phyloP scores from a whole-genome alignment of 2,888 invertebrate genomes.

The Cryptus armator region DNA sequence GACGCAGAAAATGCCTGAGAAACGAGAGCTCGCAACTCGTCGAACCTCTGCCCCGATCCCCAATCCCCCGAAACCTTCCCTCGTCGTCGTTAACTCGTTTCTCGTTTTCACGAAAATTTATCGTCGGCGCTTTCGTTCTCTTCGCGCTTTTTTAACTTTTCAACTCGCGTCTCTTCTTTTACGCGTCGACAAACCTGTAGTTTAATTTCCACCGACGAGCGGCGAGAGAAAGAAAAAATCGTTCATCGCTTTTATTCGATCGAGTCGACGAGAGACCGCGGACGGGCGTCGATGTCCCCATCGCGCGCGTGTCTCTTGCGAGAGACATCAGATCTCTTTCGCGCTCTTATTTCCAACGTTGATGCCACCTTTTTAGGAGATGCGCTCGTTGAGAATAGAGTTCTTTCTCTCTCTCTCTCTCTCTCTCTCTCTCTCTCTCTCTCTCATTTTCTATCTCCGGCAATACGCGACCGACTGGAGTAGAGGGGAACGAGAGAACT shows the following conservation, averaged over 20 bases:
- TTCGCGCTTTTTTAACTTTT: background rate
- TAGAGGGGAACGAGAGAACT: background rate
- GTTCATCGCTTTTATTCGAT: background rate
- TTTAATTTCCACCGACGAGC: background rate
- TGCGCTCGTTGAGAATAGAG: slow-evolving; percentile 81
- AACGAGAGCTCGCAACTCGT: slow-evolving; percentile 18
- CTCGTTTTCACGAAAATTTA: slow-evolving; percentile 51
- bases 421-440: too few species aligned
- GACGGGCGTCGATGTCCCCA: slow-evolving; percentile 12
- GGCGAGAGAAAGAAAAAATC: background rate
- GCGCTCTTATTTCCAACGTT: slow-evolving; percentile 47
- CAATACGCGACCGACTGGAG: background rate
- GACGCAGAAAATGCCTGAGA: background rate
- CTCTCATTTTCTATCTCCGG: too few species aligned
- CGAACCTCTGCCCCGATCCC: background rate
- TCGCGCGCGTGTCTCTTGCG: background rate
- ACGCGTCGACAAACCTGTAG: background rate
- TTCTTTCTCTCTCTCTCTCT: slow-evolving; percentile 21
- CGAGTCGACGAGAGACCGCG: background rate
- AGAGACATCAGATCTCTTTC: slow-evolving; percentile 32
- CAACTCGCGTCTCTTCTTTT: background rate
- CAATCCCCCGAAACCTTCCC: background rate
- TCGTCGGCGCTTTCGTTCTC: slow-evolving; percentile 28
- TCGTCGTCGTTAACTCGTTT: background rate
- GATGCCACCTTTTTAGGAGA: slow-evolving; percentile 83